A percentile compares a stretch with the other conserved stretches of the same genome.
phyloP scores from a whole-genome alignment of 1,140 invertebrate genomes.

The Drosophila serrata region DNA sequence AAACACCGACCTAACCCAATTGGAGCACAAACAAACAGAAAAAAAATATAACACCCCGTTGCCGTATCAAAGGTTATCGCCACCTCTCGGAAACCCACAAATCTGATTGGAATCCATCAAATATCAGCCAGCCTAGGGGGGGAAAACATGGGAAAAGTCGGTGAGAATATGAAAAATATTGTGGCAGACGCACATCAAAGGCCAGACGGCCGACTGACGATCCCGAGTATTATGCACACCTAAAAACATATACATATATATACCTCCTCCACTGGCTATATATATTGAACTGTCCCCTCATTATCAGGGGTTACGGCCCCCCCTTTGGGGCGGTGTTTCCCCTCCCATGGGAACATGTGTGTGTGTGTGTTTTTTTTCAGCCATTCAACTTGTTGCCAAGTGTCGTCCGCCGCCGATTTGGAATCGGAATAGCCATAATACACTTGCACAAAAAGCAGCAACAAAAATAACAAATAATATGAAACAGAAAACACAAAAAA shows the following conservation, averaged over 20 bases:
- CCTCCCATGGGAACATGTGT: slow-evolving; percentile 2
- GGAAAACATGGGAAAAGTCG: slow-evolving; percentile 39
- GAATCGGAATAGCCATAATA: slow-evolving; percentile 46
- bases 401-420: slow-evolving; percentile 36
- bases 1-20: slow-evolving; percentile 35
- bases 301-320: slow-evolving; percentile 46
- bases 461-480: slow-evolving; percentile 10
- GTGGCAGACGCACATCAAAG: slow-evolving; percentile 55
- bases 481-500: too few species aligned
- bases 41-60: not conserved
- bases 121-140: slow-evolving; percentile 21
- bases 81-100: slow-evolving; percentile 23
- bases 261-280: slow-evolving; percentile 4
- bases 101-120: slow-evolving; percentile 46
- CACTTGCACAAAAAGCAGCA: slow-evolving; percentile 1
- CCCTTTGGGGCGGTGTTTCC: slow-evolving; percentile 22
- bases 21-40: slow-evolving; percentile 9
- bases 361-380: slow-evolving; percentile 20
- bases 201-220: slow-evolving; percentile 24
- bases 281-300: slow-evolving; percentile 44
- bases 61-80: slow-evolving; percentile 23
- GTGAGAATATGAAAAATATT: slow-evolving; percentile 48
- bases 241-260: too few species aligned
- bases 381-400: slow-evolving; percentile 76
- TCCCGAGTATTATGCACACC: slow-evolving; percentile 33